phyloP scores from a whole-genome alignment of 2,113 vertebrate genomes.

The Toxotes chatareus region DNA sequence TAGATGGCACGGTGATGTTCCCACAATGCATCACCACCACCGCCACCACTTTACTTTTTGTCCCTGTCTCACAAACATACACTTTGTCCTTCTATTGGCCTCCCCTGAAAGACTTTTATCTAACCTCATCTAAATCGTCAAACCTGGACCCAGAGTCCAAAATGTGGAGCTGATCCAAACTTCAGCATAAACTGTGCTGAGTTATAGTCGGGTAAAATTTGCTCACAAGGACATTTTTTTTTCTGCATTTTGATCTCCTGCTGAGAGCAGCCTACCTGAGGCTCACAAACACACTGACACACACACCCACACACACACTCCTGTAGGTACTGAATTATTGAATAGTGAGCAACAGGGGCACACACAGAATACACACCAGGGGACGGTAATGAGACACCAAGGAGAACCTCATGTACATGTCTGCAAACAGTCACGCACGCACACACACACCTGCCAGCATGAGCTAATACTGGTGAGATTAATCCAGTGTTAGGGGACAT shows the following conservation, averaged over 20 bases:
- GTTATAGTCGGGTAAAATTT: neutral
- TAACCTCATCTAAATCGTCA: neutral
- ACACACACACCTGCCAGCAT: conserved; percentile 16
- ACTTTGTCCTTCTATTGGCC: conserved; percentile 13
- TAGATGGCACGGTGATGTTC: conserved; percentile 74
- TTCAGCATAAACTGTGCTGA: neutral
- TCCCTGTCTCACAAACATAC: conserved; percentile 1
- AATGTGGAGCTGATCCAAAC: neutral
- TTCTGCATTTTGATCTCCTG: conserved; percentile 11
- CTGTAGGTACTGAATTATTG: conserved; percentile 42
- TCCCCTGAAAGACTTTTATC: neutral
- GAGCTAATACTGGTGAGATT: conserved; percentile 23
- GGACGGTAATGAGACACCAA: conserved; percentile 72
- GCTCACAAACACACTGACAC: conserved; percentile 1
- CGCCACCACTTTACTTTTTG: conserved; percentile 44
- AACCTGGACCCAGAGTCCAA: neutral
- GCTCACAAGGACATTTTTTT: neutral
- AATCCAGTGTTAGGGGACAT: conserved; percentile 22
- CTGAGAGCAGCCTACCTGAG: conserved; percentile 51
- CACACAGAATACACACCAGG: conserved; percentile 42
- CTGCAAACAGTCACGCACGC: neutral
- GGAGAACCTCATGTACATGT: conserved; percentile 38
- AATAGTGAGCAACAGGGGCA: no score
- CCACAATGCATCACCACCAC: conserved; percentile 72
- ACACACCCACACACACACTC: conserved; percentile 23